phyloP scores from a whole-genome alignment of 2,113 vertebrate species.

The Phrynocephalus versicolor region DNA sequence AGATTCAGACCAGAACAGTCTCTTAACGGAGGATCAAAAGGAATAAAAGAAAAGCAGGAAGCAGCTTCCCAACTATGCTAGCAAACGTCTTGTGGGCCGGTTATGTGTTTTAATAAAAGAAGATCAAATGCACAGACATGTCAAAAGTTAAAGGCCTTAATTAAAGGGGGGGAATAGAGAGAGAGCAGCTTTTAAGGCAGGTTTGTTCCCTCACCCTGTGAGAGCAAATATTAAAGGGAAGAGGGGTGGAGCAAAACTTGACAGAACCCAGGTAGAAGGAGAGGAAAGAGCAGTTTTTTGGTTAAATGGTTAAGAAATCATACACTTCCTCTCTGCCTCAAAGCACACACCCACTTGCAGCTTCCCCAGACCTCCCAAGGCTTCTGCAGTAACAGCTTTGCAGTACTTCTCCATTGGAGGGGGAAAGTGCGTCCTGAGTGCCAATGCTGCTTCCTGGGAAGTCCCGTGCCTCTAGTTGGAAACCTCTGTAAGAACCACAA shows the following conservation, averaged over 20 bases:
- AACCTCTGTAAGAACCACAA: too few relatives aligned
- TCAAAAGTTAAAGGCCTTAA: neutral
- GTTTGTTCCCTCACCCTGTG: neutral
- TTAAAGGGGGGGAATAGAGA: neutral
- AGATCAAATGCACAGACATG: neutral
- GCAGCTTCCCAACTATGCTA: neutral
- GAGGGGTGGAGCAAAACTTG: neutral
- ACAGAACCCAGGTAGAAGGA: neutral
- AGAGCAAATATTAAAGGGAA: neutral
- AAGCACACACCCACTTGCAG: neutral
- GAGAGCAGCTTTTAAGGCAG: neutral
- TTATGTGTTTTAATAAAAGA: slow-evolving; percentile 8
- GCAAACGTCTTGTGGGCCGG: neutral
- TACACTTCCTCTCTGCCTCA: neutral
- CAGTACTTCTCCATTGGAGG: too few relatives aligned
- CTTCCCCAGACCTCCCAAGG: too few relatives aligned
- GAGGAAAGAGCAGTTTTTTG: neutral
- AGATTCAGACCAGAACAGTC: neutral
- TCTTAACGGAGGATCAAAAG: neutral
- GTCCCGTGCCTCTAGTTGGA: too few relatives aligned
- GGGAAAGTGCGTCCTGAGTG: too few relatives aligned
- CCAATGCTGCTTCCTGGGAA: too few relatives aligned
- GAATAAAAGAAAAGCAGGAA: neutral
- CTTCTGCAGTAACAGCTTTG: too few relatives aligned
- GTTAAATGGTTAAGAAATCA: neutral